Percentiles rank a stretch among this genome's conserved stretches.
Evolutionary conservation across 2,113 vertebrate species (phyloP).

Genomic region (Glaucomys volans): DNA sequence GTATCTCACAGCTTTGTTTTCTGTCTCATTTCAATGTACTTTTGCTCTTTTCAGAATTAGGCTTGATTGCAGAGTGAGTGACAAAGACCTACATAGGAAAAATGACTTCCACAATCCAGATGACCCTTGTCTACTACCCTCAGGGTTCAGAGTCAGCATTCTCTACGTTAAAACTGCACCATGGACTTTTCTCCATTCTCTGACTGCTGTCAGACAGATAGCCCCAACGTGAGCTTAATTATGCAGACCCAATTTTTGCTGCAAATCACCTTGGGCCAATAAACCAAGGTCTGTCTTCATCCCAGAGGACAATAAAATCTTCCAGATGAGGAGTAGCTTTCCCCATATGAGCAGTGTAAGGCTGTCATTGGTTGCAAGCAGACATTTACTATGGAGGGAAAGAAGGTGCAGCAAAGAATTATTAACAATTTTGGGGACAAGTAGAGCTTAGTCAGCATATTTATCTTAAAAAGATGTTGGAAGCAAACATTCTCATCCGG

Average conservation of each 20-base stretch:
- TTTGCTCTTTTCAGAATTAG: not conserved
- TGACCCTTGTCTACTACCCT: not conserved
- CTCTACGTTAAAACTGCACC: not conserved
- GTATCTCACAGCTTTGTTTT: not conserved
- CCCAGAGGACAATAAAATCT: conserved; percentile 56
- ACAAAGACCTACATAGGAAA: not conserved
- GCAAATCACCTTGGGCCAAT: conserved; percentile 56
- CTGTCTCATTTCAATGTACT: not conserved
- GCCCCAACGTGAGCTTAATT: conserved; percentile 53
- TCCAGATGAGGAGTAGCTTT: not conserved
- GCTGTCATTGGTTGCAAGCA: conserved; percentile 12
- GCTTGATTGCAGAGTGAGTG: not conserved
- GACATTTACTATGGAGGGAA: not conserved
- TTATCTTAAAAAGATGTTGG: conserved; percentile 51
- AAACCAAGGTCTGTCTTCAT: conserved; percentile 45
- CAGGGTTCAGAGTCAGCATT: not conserved
- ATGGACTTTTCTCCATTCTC: not conserved
- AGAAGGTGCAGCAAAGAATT: not conserved
- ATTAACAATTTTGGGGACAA: conserved; percentile 33
- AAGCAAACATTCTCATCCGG: conserved; percentile 59
- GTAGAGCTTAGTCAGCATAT: conserved; percentile 35
- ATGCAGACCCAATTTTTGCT: conserved; percentile 53
- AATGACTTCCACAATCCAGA: not conserved
- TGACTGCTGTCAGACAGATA: conserved; percentile 7
- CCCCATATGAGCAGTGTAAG: not conserved